Evolutionary conservation across 2,113 vertebrate genomes (phyloP).

Genomic region (Eidolon helvum): DNA sequence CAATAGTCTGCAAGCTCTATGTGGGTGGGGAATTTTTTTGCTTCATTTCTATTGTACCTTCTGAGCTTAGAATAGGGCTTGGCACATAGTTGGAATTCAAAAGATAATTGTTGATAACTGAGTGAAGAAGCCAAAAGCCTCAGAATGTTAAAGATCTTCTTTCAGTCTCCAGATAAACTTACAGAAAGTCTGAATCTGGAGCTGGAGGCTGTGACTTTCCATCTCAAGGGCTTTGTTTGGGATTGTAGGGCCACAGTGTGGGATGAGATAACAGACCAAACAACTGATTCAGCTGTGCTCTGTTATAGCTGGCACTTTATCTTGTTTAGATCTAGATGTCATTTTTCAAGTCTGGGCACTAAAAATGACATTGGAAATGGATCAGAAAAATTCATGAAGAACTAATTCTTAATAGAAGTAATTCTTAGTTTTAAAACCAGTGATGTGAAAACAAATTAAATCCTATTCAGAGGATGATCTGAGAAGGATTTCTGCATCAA

Average conservation of each 20-base stretch:
- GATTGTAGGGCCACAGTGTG: not conserved
- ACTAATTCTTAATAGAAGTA: slow-evolving; percentile 11
- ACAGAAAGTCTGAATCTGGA: not conserved
- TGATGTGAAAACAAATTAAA: slow-evolving; percentile 1
- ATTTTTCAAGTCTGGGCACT: slow-evolving; percentile 5
- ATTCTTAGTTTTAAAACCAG: not conserved
- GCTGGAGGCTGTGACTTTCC: not conserved
- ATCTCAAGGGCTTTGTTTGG: not conserved
- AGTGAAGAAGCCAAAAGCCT: not conserved
- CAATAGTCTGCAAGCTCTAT: not conserved
- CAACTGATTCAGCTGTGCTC: not conserved
- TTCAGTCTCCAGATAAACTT: not conserved
- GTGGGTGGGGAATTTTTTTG: not conserved
- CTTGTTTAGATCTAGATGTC: not conserved
- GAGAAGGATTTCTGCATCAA: not conserved
- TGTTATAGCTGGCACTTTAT: not conserved
- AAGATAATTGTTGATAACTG: not conserved
- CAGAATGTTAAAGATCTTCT: not conserved
- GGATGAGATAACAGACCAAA: not conserved
- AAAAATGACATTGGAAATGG: not conserved
- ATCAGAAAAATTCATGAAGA: not conserved
- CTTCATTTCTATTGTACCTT: not conserved
- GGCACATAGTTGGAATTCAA: not conserved
- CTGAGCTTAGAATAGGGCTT: not conserved
- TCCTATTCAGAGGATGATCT: not conserved